Conservation (phyloP, 2,797 vertebrate genomes). For the Chloroceryle inda region DNA sequence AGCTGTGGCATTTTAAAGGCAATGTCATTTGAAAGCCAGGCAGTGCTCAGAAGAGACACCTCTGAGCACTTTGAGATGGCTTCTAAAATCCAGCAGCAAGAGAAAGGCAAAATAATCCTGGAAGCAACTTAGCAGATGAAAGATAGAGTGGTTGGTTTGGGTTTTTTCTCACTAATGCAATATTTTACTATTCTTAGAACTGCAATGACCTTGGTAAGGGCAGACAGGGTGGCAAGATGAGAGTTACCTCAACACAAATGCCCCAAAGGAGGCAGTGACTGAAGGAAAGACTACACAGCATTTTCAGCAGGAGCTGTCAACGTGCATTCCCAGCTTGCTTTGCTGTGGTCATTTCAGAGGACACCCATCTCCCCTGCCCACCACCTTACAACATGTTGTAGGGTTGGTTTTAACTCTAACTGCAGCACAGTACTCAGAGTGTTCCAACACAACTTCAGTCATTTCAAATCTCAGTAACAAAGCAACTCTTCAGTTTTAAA, state of each 20-base stretch:
- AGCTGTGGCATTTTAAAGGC: not conserved
- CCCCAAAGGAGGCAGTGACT: not conserved
- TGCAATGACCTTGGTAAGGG: not conserved
- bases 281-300: not conserved
- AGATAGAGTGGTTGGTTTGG: not conserved
- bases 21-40: not conserved
- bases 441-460: not conserved
- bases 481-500: not conserved
- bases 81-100: constrained; percentile 14
- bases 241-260: not conserved
- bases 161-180: not conserved
- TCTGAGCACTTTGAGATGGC: not conserved
- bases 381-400: not conserved
- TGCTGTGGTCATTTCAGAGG: not conserved
- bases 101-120: not conserved
- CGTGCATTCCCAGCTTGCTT: not conserved
- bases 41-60: not conserved
- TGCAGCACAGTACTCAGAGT: not conserved
- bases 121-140: not conserved
- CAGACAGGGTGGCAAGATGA: not conserved
- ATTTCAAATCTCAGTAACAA: not conserved
- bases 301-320: not conserved
- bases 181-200: not conserved
- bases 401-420: not conserved
- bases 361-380: not conserved